Evolutionary conservation across 2,888 invertebrate species (phyloP).

Genomic region (Autographa gamma): DNA sequence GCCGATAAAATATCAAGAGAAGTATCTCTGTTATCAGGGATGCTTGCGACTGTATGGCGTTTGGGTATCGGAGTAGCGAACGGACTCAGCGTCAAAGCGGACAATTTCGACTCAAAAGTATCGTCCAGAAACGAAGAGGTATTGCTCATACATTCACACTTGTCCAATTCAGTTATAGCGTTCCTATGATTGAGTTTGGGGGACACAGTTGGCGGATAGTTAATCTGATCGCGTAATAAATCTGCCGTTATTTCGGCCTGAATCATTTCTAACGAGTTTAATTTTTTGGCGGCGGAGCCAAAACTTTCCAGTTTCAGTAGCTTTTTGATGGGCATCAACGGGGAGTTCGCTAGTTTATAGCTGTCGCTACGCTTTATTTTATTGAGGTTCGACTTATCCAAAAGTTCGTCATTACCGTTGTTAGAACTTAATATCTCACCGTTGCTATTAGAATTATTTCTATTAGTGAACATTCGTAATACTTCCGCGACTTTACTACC

Average conservation of each 20-base stretch:
- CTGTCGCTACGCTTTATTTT: conserved; percentile 95
- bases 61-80: conserved; percentile 81
- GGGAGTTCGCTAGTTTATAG: conserved; percentile 94
- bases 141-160: conserved; percentile 75
- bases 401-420: conserved; percentile 57
- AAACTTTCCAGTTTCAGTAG: conserved; percentile 87
- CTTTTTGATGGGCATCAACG: conserved; percentile 91
- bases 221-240: conserved; percentile 91
- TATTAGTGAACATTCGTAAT: conserved; percentile 84
- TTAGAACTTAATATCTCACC: conserved; percentile 59
- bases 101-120: conserved; percentile 80
- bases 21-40: conserved; percentile 79
- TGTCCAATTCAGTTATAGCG: conserved; percentile 72
- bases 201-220: conserved; percentile 91
- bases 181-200: conserved; percentile 85
- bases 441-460: conserved; percentile 69
- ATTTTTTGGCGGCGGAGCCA: conserved; percentile 81
- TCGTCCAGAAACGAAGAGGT: conserved; percentile 69
- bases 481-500: conserved; percentile 83
- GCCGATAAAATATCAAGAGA: conserved; percentile 83
- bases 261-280: conserved; percentile 87
- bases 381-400: conserved; percentile 72
- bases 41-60: conserved; percentile 79
- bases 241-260: conserved; percentile 90
- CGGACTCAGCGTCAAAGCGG: conserved; percentile 83